Evolutionary conservation across 2,888 invertebrate species (phyloP).

Genomic region (Sphaeridia pumilis): DNA sequence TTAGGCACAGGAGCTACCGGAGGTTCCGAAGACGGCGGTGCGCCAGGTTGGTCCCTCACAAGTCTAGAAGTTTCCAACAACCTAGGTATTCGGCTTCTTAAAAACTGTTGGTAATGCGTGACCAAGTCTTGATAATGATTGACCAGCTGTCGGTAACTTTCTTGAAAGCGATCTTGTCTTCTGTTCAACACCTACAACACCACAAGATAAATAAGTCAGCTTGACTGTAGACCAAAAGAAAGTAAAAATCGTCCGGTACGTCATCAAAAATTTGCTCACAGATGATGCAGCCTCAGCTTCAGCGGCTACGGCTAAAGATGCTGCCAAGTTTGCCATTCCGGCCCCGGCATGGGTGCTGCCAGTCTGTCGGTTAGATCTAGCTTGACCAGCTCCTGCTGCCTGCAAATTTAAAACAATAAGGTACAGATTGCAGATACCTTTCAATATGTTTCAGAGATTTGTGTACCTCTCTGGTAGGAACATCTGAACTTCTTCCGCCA

Average conservation of each 20-base stretch:
- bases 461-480: too few species aligned
- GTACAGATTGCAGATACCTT: too few species aligned
- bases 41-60: slow-evolving; percentile 7
- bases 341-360: slow-evolving; percentile 14
- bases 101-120: slow-evolving; percentile 32
- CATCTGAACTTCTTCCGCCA: neutral
- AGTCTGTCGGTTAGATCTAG: slow-evolving; percentile 15
- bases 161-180: slow-evolving; percentile 33
- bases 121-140: slow-evolving; percentile 34
- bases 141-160: slow-evolving; percentile 31
- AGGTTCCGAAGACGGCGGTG: neutral
- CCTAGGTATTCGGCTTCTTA: slow-evolving; percentile 29
- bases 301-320: slow-evolving; percentile 22
- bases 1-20: neutral
- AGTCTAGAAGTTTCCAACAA: slow-evolving; percentile 19
- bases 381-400: slow-evolving; percentile 10
- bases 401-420: too few species aligned
- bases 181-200: slow-evolving; percentile 20
- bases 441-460: too few species aligned
- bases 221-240: too few species aligned
- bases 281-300: slow-evolving; percentile 22
- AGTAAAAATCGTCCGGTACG: neutral
- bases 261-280: slow-evolving; percentile 11
- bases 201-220: too few species aligned
- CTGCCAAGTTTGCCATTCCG: slow-evolving; percentile 17